These are phyloP conservation scores for Koerneria pararmatus DNA, from an alignment of 2,888 invertebrate genomes.

Conservation along the genomic window DNA sequence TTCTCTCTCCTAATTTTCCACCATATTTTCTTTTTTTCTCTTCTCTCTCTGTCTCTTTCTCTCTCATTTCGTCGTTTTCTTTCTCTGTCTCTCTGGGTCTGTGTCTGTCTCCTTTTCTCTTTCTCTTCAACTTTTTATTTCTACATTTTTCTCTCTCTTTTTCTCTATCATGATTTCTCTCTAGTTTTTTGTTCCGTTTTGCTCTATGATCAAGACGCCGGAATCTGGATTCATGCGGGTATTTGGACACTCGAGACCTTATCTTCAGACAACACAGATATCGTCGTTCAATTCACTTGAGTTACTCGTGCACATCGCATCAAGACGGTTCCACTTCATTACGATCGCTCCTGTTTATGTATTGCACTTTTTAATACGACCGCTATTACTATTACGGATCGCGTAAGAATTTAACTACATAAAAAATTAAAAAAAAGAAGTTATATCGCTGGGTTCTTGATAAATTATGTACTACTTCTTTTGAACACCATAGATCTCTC, in stretches of 20 bases:
- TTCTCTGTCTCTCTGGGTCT: not conserved
- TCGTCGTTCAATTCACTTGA: not conserved
- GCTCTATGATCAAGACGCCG: no score
- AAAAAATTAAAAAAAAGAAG: no score
- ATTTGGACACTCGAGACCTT: no score
- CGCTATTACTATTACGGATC: no score
- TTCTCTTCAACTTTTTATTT: not conserved
- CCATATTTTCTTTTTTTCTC: not conserved
- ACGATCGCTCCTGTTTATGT: no score
- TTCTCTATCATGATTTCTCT: not conserved
- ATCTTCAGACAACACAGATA: not conserved
- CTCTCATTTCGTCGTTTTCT: not conserved
- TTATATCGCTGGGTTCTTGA: no score
- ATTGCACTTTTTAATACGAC: no score
- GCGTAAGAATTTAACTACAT: no score
- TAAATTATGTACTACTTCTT: no score
- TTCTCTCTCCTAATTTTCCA: not conserved
- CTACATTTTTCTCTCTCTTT: not conserved
- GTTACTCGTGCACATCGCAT: not conserved
- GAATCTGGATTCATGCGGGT: no score
- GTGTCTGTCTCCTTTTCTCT: not conserved
- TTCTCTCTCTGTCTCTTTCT: not conserved
- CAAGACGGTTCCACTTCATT: no score
- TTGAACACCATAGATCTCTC: no score
- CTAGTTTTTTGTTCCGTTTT: not conserved